A percentile compares a stretch with the other conserved stretches of the same genome.
Conservation (phyloP, 2,888 invertebrate species). For the Boloria selene region DNA sequence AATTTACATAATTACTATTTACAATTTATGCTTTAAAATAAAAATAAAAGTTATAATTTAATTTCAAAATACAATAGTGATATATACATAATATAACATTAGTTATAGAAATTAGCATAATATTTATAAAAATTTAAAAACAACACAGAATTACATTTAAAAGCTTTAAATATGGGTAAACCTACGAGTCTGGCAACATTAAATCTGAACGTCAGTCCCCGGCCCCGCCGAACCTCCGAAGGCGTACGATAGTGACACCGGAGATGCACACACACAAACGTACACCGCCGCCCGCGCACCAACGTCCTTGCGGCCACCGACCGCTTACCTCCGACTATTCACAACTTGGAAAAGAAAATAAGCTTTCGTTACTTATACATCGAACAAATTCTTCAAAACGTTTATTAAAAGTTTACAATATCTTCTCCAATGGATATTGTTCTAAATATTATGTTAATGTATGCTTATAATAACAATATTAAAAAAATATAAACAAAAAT, state of each 20-base stretch:
- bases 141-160: background rate
- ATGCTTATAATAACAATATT: background rate
- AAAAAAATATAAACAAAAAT: slow-evolving; percentile 8
- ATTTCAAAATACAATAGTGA: background rate
- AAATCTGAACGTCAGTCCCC: slow-evolving; percentile 51
- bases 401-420: background rate
- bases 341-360: slow-evolving; percentile 38
- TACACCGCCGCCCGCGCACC: slow-evolving; percentile 73
- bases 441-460: background rate
- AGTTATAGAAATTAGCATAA: background rate
- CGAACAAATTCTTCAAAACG: slow-evolving; percentile 11
- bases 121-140: background rate
- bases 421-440: slow-evolving; percentile 9
- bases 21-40: no score
- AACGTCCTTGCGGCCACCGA: slow-evolving; percentile 81
- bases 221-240: slow-evolving; percentile 53
- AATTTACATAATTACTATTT: no score
- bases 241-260: slow-evolving; percentile 41
- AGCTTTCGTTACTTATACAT: slow-evolving; percentile 33
- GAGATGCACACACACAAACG: slow-evolving; percentile 49
- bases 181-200: slow-evolving; percentile 48
- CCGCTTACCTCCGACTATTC: slow-evolving; percentile 52
- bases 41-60: background rate
- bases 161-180: background rate
- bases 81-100: no score